These are phyloP conservation scores for Anguilla megastoma DNA, from an alignment of 2,797 vertebrate genomes.

Conservation along the genomic window DNA sequence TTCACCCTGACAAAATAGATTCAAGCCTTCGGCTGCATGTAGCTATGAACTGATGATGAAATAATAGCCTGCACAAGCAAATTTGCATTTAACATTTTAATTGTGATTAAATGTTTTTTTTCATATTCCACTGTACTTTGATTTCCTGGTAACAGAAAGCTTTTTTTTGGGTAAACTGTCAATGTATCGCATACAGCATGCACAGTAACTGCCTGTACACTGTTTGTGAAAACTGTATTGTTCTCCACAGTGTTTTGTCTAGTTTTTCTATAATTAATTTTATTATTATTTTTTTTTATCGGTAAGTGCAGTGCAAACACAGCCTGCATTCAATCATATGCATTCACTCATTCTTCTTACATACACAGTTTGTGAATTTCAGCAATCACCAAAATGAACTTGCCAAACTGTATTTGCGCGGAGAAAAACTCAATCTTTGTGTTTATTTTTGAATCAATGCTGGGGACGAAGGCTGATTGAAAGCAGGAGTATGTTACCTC, in stretches of 20 bases:
- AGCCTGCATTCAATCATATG: background rate
- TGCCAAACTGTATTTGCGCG: conserved; percentile 8
- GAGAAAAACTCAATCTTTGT: background rate
- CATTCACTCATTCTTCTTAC: background rate
- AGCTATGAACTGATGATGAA: background rate
- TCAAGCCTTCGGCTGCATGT: background rate
- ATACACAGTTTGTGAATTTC: background rate
- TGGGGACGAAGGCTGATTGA: background rate
- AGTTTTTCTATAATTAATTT: background rate
- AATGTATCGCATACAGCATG: background rate
- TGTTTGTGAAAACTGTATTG: background rate
- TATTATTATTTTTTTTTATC: background rate
- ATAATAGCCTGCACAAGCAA: background rate
- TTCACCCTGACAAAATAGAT: background rate
- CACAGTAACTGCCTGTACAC: background rate
- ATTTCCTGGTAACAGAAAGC: background rate
- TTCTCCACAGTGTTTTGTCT: background rate
- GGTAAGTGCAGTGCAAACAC: background rate
- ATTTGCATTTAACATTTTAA: background rate
- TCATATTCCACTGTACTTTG: background rate
- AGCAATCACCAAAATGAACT: conserved; percentile 5
- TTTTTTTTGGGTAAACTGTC: background rate
- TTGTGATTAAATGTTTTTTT: background rate
- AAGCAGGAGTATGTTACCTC: background rate
- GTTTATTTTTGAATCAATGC: background rate